Conservation (phyloP, 1,140 invertebrate genomes). For the Trichomalopsis sarcophagae region DNA sequence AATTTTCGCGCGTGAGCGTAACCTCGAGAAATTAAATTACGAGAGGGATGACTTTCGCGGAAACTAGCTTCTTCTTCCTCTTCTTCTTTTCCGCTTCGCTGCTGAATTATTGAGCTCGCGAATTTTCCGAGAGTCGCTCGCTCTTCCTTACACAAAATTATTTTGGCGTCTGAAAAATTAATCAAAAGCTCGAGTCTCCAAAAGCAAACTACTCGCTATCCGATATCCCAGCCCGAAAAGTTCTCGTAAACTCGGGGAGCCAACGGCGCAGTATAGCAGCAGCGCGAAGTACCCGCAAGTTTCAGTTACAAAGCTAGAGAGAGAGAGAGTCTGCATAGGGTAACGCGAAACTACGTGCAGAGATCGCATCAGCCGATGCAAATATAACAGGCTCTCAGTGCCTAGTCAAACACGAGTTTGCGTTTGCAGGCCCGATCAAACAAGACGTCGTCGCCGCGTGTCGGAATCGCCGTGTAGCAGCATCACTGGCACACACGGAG, state of each 20-base stretch:
- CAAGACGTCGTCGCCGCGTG: neutral
- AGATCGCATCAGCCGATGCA: slow-evolving; percentile 10
- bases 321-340: neutral
- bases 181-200: neutral
- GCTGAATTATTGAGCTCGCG: no score
- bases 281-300: neutral
- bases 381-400: neutral
- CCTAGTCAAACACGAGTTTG: neutral
- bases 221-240: neutral
- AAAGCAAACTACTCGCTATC: neutral
- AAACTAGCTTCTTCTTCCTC: no score
- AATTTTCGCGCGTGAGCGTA: neutral
- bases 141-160: no score
- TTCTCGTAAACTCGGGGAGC: neutral
- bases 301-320: neutral
- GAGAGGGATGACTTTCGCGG: neutral
- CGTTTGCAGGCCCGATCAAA: neutral
- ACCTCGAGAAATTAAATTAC: neutral
- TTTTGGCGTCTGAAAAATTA: neutral
- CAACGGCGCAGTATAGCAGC: neutral
- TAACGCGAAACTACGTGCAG: neutral
- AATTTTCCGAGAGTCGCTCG: no score
- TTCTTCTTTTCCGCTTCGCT: no score
- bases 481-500: neutral
- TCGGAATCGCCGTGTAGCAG: neutral